Base-by-base conservation (phyloP, 64 coral and sea anemone species). In the Montipora sp. region DNA sequence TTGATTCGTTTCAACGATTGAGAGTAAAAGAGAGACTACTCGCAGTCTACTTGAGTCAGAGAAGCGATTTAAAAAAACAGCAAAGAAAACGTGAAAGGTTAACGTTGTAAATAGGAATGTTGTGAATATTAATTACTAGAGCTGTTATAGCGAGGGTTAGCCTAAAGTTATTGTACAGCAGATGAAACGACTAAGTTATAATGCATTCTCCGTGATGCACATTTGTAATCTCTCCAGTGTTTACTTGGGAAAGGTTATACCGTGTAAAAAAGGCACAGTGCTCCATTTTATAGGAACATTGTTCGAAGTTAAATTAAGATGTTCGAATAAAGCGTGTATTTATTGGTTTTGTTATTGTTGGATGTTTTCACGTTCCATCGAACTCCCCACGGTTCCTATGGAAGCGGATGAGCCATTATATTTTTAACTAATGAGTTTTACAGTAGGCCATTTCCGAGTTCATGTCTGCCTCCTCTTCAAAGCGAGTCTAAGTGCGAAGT, bases 311-410 rank as follows among this genome's bases (percentile, higher is more conserved):
- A 63, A 82, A 82, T 82, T 60, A 82, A 49, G 65, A 85, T 85
- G 66, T 71, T 21, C 61, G 36, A 83, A 85, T 85, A 85, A 85
- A 85, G 82, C 82, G 82, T 85, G 82, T 85, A 85, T 85, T 85
- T 85, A 85, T 85, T 85, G 82, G 82, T 85, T 72, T 16, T 50
- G 44, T 71, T 22, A 9, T 10, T 85, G 82, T 45, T 15, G 9
- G 2, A 6, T 23, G 7, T 11, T 36, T 36, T 36, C 36, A 36
- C 36, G 36, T 36, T 36, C 36, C 36, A 36, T 36, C 36, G 36
- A 2, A 36, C 36, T 36, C 36, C 36, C 36, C 36, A 36, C 36
- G 36, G 36, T 36, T 36, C 36, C 36, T 36, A 36, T 2, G 36
- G 36, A 36, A 36, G 36, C 36, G 36, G 36, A 36, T 36, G 36